phyloP scores from a whole-genome alignment of 2,888 invertebrate genomes.

The Ormyrus nitidulus region DNA sequence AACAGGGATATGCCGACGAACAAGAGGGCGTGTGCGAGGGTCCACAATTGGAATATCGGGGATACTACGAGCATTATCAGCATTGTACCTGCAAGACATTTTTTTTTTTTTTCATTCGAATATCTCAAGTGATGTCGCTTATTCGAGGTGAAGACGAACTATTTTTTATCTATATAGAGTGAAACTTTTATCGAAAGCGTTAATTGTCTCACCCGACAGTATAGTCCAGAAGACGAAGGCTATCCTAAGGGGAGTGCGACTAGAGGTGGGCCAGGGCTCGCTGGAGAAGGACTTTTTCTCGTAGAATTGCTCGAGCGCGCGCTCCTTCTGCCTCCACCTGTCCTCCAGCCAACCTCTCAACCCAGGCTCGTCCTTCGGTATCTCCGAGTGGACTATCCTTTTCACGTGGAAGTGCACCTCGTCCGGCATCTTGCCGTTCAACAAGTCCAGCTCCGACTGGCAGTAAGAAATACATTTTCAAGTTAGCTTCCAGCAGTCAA shows the following conservation, averaged over 20 bases:
- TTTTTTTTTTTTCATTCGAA: too few relatives aligned
- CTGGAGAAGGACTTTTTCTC: conserved; percentile 76
- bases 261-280: conserved; percentile 70
- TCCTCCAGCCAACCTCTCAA: conserved; percentile 81
- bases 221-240: conserved; percentile 83
- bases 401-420: conserved; percentile 87
- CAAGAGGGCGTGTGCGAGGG: conserved; percentile 64
- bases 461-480: background rate
- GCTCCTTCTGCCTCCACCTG: conserved; percentile 83
- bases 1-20: conserved; percentile 69
- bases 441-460: conserved; percentile 83
- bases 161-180: too few relatives aligned
- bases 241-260: conserved; percentile 74
- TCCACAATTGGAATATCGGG: conserved; percentile 71
- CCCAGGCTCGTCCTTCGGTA: conserved; percentile 79
- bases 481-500: too few relatives aligned
- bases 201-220: conserved; percentile 29
- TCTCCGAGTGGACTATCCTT: conserved; percentile 79
- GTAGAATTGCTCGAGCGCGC: conserved; percentile 79
- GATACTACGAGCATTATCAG: conserved; percentile 68
- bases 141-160: background rate
- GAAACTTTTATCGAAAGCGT: too few relatives aligned
- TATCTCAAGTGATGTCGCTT: too few relatives aligned
- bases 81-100: conserved; percentile 61
- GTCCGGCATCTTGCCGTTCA: conserved; percentile 83